Base-by-base conservation (phyloP, 2,113 vertebrate species). In the Macheiramphus alcinus region DNA sequence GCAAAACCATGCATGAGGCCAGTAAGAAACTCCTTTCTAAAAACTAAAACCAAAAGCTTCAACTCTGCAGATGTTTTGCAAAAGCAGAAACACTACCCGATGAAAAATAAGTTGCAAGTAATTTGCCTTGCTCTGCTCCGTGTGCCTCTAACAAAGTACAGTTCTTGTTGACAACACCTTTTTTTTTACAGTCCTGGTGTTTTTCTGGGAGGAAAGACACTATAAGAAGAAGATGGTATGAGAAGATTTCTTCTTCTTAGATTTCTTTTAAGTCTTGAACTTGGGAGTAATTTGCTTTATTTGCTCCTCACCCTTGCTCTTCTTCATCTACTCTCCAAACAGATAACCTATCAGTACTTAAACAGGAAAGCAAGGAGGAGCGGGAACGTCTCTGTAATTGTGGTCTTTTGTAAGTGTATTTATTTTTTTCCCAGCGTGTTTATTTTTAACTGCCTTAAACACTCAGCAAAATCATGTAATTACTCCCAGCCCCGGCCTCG, bases 391-490 rank as follows among this genome's bases (percentile, higher is more conserved):
- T 80, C 67, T 71, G 42, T n/a, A 71, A 80, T 11, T 36, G n/a
- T 42, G 17, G 14, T 70, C 17, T 89, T 93, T 42, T 32, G 3
- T 10, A 42, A 38, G 6, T 10, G 14, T 52, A 22, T 86, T 91
- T 74, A 17, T 86, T 95, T 75, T 90, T 50, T 61, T 14, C 53
- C 42, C 43, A 45, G 47, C 5, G 1, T 20, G 43, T 87, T 93
- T 89, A 81, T 74, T 96, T 96, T 81, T 67, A 93, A 78, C 56
- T 48, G 40, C 62, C 87, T 96, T 68, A 86, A 93, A 50, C 32
- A 53, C 45, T 61, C 56, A 45, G 61, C 17, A 47, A 61, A 86
- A 52, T 8, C 10, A 8, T 0, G 4, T 20, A 68, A 52, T 42
- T 93, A 52, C 31, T 94, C 66, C 7, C 7, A 58, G 75, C 17